Percentiles rank a stretch among this genome's conserved stretches.
Evolutionary conservation across 2,113 vertebrate genomes (phyloP).

Genomic region (Xenopus laevis): DNA sequence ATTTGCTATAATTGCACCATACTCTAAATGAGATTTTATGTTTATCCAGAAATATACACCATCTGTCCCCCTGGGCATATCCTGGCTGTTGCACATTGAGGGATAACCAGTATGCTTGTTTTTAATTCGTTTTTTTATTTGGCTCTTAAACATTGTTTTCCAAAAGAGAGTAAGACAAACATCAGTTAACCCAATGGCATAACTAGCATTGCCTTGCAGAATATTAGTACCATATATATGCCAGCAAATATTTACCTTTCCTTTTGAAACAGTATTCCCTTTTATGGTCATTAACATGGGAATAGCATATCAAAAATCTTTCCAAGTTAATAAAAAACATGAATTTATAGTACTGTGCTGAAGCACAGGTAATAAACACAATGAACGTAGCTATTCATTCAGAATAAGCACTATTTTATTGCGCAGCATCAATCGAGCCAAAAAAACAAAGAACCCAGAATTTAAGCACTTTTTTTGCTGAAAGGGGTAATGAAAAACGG

Average conservation of each 20-base stretch:
- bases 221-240: background rate
- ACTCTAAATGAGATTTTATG: slow-evolving; percentile 3
- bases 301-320: slow-evolving; percentile 8
- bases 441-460: slow-evolving; percentile 4
- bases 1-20: background rate
- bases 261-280: background rate
- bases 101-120: slow-evolving; percentile 21
- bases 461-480: slow-evolving; percentile 1
- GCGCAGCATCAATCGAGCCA: slow-evolving; percentile 9
- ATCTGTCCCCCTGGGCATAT: background rate
- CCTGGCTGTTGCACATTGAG: slow-evolving; percentile 4
- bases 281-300: background rate
- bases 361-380: slow-evolving; percentile 9
- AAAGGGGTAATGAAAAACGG: slow-evolving; percentile 1
- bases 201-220: too few species aligned
- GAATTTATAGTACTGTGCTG: background rate
- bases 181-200: background rate
- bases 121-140: slow-evolving; percentile 26
- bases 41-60: slow-evolving; percentile 8
- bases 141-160: slow-evolving; percentile 15
- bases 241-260: background rate
- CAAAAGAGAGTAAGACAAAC: slow-evolving; percentile 13
- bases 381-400: background rate
- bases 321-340: slow-evolving; percentile 22
- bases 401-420: slow-evolving; percentile 6